Conservation (phyloP, 2,797 vertebrate species). For the Sebastes flavidus region DNA sequence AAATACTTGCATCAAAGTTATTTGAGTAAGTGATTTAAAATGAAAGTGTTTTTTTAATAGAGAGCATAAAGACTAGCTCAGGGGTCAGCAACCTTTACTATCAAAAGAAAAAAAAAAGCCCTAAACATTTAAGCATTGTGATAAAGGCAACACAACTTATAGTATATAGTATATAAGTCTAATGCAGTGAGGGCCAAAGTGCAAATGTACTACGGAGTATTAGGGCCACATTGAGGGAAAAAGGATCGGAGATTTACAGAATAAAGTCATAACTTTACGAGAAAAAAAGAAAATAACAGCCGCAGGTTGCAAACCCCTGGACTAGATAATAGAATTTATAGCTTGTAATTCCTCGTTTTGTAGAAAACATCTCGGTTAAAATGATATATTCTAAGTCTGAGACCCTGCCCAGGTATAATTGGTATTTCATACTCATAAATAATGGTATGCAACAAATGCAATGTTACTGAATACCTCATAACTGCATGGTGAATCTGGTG, state of each 20-base stretch:
- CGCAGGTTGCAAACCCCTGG: no score
- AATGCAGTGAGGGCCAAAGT: no score
- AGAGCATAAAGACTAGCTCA: background rate
- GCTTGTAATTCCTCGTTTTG: background rate
- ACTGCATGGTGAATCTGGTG: background rate
- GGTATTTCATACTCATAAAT: background rate
- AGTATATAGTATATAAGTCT: no score
- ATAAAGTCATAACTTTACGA: no score
- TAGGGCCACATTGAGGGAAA: no score
- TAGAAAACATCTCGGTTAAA: background rate
- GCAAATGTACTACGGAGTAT: no score
- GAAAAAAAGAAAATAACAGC: no score
- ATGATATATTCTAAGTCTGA: background rate
- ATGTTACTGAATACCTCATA: background rate
- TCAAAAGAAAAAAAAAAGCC: no score
- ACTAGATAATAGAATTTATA: no score
- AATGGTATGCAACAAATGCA: background rate
- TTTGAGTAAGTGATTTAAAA: background rate
- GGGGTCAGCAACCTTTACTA: no score
- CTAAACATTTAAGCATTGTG: no score
- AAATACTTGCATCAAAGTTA: background rate
- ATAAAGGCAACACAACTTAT: no score
- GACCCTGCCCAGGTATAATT: background rate
- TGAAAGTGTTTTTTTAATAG: background rate
- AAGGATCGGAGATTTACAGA: rapidly evolving